Conservation (phyloP, 1,140 invertebrate genomes). For the Procambarus virginalis region DNA sequence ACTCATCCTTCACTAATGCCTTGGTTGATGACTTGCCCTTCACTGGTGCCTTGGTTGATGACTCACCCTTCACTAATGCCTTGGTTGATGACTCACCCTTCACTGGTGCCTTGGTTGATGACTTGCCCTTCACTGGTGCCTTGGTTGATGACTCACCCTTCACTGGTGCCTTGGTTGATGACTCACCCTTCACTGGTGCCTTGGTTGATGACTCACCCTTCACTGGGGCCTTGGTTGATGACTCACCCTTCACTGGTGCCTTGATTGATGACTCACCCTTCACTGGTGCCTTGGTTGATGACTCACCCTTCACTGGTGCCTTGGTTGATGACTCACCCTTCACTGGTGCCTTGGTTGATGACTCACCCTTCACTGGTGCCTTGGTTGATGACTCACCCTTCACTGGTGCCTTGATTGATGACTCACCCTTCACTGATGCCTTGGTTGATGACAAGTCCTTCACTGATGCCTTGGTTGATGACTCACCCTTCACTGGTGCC, state of each 20-base stretch:
- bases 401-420: neutral
- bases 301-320: neutral
- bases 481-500: neutral
- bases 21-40: neutral
- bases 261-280: neutral
- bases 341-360: neutral
- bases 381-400: neutral
- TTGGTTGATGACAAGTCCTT: neutral
- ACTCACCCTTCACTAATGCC: no score
- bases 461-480: neutral
- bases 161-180: neutral
- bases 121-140: no score
- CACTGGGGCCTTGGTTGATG: no score
- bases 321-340: neutral
- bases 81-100: neutral
- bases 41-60: no score
- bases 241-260: neutral
- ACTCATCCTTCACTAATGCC: neutral
- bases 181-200: no score
- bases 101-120: neutral
- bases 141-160: neutral
- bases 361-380: neutral
- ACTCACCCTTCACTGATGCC: neutral
- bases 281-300: neutral
- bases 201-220: neutral